These are phyloP conservation scores for Himalopsyche tibetana DNA, from an alignment of 2,888 invertebrate species.

Conservation along the genomic window DNA sequence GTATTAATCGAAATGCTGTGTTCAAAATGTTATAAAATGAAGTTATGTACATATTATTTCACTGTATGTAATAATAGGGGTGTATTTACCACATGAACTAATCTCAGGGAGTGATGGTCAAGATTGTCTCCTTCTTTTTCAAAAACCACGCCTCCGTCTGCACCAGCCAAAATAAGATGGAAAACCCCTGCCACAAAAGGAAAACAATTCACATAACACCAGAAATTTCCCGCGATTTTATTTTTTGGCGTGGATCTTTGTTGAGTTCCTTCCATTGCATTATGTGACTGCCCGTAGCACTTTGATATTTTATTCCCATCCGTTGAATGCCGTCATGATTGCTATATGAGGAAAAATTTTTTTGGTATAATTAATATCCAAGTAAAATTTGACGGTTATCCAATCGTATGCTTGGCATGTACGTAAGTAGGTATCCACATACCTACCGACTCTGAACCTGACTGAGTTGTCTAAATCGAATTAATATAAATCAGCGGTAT, in stretches of 20 bases:
- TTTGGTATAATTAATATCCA: too few relatives aligned
- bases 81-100: constrained; percentile 38
- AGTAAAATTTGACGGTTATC: not conserved
- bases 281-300: not conserved
- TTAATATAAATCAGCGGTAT: not conserved
- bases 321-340: not conserved
- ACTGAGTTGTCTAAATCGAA: constrained; percentile 7
- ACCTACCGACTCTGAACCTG: not conserved
- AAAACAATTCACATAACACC: not conserved
- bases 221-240: not conserved
- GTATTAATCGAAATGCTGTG: too few relatives aligned
- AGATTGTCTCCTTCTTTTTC: not conserved
- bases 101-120: not conserved
- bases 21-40: too few relatives aligned
- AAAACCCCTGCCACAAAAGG: not conserved
- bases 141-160: constrained; percentile 4
- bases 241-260: not conserved
- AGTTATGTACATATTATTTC: not conserved
- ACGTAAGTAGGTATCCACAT: not conserved
- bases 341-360: too few relatives aligned
- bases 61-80: not conserved
- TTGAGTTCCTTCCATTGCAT: constrained; percentile 11
- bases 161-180: not conserved
- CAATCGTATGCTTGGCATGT: not conserved
- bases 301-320: not conserved